These are phyloP conservation scores for Cantharis rustica DNA, from an alignment of 2,888 invertebrate genomes.

Conservation along the genomic window DNA sequence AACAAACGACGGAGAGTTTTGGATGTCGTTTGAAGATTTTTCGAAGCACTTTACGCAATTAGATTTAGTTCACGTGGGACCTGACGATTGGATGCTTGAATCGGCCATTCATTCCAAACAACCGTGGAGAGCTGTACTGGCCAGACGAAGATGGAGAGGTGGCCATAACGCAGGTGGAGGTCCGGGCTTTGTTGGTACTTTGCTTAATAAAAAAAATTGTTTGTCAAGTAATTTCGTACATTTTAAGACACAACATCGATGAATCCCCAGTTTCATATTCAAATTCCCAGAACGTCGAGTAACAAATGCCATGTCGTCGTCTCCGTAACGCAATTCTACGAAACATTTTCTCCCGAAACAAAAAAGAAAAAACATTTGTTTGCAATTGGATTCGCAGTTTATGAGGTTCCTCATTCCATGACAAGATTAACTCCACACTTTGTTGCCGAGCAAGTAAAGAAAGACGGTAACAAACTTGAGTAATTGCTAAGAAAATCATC, in stretches of 20 bases:
- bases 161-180: slow-evolving; percentile 76
- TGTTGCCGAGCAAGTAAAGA: slow-evolving; percentile 62
- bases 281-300: slow-evolving; percentile 65
- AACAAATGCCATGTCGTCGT: slow-evolving; percentile 76
- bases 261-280: slow-evolving; percentile 74
- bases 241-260: slow-evolving; percentile 66
- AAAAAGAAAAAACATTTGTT: slow-evolving; percentile 61
- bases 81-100: slow-evolving; percentile 76
- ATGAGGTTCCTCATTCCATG: slow-evolving; percentile 69
- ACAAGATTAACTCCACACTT: slow-evolving; percentile 65
- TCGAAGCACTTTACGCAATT: slow-evolving; percentile 68
- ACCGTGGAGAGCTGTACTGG: slow-evolving; percentile 73
- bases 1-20: slow-evolving; percentile 72
- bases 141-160: slow-evolving; percentile 68
- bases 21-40: slow-evolving; percentile 76
- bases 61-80: slow-evolving; percentile 76
- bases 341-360: slow-evolving; percentile 56
- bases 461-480: neutral
- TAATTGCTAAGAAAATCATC: neutral
- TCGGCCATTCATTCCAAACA: slow-evolving; percentile 68
- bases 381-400: slow-evolving; percentile 73
- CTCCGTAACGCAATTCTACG: slow-evolving; percentile 71
- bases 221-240: neutral
- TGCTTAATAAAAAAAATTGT: neutral
- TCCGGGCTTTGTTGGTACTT: slow-evolving; percentile 61